A percentile compares a stretch with the other conserved stretches of the same genome.
Evolutionary conservation across 2,113 vertebrate species (phyloP).

Genomic region (Orthonyx spaldingii): DNA sequence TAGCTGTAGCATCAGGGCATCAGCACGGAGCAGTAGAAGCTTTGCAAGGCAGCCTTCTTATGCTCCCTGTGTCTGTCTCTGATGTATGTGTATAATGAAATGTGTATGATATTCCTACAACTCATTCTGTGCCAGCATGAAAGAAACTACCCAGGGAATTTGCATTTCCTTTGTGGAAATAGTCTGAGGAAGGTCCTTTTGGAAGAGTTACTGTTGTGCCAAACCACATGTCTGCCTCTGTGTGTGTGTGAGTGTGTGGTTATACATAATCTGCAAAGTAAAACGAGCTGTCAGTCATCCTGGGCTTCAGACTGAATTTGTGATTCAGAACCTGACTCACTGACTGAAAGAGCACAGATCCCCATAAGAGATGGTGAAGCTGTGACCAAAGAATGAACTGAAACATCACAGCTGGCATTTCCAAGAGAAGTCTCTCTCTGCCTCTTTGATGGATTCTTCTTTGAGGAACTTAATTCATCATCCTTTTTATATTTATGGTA

Average conservation of each 20-base stretch:
- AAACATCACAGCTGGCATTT: background rate
- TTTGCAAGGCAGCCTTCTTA: background rate
- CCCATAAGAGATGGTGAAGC: background rate
- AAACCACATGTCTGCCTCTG: background rate
- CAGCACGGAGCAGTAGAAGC: background rate
- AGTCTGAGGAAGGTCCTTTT: background rate
- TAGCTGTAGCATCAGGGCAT: background rate
- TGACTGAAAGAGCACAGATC: background rate
- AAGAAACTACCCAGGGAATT: background rate
- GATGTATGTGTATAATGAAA: background rate
- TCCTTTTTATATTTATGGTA: background rate
- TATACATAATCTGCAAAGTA: background rate
- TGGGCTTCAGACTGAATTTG: background rate
- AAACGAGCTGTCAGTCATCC: background rate
- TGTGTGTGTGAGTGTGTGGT: background rate
- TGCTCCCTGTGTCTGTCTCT: background rate
- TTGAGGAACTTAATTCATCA: background rate
- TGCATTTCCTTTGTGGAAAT: background rate
- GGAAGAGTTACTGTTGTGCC: background rate
- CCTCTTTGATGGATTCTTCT: background rate
- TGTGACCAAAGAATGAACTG: constrained; percentile 6
- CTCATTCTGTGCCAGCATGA: background rate
- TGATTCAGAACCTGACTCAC: background rate
- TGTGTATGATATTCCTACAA: background rate
- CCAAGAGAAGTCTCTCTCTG: background rate